phyloP scores from a whole-genome alignment of 2,888 invertebrate species.

The Caenorhabditis doughertyi region DNA sequence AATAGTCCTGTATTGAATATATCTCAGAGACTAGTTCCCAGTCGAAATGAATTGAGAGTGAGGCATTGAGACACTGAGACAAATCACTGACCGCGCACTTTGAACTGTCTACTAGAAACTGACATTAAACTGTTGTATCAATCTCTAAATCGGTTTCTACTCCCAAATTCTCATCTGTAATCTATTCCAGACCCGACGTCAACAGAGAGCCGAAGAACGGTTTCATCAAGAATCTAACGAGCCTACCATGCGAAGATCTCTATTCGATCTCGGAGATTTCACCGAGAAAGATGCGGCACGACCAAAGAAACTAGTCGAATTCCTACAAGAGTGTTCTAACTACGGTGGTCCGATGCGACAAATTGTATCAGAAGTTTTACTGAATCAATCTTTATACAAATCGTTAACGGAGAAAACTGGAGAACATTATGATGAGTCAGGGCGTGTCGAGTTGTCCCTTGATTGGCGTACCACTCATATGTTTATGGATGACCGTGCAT shows the following conservation, averaged over 20 bases:
- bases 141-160: too few species aligned
- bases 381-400: conserved; percentile 70
- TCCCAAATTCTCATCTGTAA: too few species aligned
- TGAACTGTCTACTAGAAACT: too few species aligned
- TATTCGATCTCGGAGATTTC: conserved; percentile 40
- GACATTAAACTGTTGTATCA: too few species aligned
- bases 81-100: too few species aligned
- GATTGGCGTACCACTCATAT: conserved; percentile 51
- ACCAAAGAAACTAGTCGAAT: conserved; percentile 53
- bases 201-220: conserved; percentile 2
- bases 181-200: conserved; percentile 10
- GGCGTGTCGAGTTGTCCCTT: conserved; percentile 37
- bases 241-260: neutral
- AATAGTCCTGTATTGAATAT: too few species aligned
- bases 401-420: conserved; percentile 57
- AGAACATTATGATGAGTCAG: conserved; percentile 36
- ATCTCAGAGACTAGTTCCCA: too few species aligned
- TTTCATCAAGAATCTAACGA: neutral
- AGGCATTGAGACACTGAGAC: too few species aligned
- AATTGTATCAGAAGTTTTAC: conserved; percentile 68
- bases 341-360: conserved; percentile 74
- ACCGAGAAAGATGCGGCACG: conserved; percentile 21
- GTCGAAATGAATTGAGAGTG: too few species aligned
- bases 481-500: conserved; percentile 34
- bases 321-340: conserved; percentile 72